Percentiles rank a stretch among this genome's conserved stretches.
Evolutionary conservation across 2,797 vertebrate genomes (phyloP).

Genomic region (Enteromius argenteus): DNA sequence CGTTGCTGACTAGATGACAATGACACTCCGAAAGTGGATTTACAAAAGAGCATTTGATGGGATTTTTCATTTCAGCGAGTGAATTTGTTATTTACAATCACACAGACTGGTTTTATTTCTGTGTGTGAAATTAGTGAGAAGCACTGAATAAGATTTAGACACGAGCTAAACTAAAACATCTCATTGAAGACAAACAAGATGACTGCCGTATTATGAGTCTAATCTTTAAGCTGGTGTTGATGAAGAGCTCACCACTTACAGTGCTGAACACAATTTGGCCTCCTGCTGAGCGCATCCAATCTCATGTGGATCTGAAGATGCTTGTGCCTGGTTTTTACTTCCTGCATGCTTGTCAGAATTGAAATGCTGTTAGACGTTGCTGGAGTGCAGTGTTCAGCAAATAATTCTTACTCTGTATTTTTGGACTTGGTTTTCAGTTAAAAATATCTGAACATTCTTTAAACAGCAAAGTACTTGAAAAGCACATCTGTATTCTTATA

Average conservation of each 20-base stretch:
- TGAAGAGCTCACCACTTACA: neutral
- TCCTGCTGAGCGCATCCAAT: slow-evolving; percentile 21
- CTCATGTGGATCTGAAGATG: slow-evolving; percentile 3
- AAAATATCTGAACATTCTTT: neutral
- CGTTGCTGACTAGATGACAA: neutral
- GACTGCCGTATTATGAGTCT: neutral
- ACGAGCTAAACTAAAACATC: neutral
- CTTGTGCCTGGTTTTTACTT: neutral
- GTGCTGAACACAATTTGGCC: neutral
- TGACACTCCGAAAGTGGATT: slow-evolving; percentile 1
- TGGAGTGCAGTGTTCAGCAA: neutral
- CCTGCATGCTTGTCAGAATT: neutral
- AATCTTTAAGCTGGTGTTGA: neutral
- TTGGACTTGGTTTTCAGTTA: neutral
- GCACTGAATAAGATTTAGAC: neutral
- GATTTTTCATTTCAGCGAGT: neutral
- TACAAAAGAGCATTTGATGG: neutral
- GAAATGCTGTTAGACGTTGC: neutral
- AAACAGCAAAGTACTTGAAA: neutral
- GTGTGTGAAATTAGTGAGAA: neutral
- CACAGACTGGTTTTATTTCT: neutral
- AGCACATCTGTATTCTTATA: neutral
- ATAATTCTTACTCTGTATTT: neutral
- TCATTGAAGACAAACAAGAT: neutral
- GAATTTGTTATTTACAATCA: neutral